Evolutionary conservation across 2,888 invertebrate genomes (phyloP).

Genomic region (Spilosoma lubricipeda): DNA sequence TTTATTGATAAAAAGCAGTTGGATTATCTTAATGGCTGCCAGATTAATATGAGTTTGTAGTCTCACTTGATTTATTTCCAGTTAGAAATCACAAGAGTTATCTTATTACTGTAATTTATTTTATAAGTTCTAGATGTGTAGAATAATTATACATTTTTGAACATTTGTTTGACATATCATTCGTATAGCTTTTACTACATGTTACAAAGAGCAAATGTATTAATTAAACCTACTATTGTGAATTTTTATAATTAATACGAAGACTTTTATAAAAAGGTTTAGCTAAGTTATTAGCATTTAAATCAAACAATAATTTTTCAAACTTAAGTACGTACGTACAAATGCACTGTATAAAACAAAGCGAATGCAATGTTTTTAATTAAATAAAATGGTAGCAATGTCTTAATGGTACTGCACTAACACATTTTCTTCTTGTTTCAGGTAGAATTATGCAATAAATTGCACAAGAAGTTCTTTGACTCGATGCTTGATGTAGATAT

Average conservation of each 20-base stretch:
- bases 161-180: conserved; percentile 25
- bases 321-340: conserved; percentile 6
- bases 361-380: conserved; percentile 36
- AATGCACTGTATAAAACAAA: conserved; percentile 22
- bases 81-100: conserved; percentile 37
- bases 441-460: conserved; percentile 86
- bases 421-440: conserved; percentile 85
- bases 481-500: conserved; percentile 68
- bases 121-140: conserved; percentile 35
- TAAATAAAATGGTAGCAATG: conserved; percentile 41
- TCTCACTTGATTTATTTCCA: conserved; percentile 43
- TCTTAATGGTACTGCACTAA: conserved; percentile 71
- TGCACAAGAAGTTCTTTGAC: conserved; percentile 80
- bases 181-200: conserved; percentile 22
- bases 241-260: background rate
- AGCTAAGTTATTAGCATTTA: background rate
- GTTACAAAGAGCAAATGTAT: background rate
- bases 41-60: conserved; percentile 44
- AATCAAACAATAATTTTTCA: conserved; percentile 15
- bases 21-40: conserved; percentile 43
- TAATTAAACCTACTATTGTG: background rate
- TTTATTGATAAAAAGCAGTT: conserved; percentile 50
- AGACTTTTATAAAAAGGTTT: background rate
- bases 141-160: conserved; percentile 38
- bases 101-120: conserved; percentile 47